Evolutionary conservation across 2,797 vertebrate genomes (phyloP).

Genomic region (Chloroceryle amazona): DNA sequence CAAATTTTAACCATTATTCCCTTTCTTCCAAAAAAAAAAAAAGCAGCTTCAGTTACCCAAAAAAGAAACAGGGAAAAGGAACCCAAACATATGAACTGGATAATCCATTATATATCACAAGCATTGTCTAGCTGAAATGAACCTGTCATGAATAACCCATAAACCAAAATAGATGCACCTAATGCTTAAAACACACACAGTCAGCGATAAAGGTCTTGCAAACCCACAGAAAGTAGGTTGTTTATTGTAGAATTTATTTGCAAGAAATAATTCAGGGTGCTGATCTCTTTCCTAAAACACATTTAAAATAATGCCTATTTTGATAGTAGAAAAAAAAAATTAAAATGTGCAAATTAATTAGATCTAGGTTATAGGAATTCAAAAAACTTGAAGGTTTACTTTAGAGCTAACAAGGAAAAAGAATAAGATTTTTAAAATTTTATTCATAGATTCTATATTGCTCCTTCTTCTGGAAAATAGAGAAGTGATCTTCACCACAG

Average conservation of each 20-base stretch:
- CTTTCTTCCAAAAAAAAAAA: not conserved
- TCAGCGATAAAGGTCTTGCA: not conserved
- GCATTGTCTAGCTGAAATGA: not conserved
- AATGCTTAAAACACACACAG: not conserved
- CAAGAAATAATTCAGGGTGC: slow-evolving; percentile 16
- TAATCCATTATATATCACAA: slow-evolving; percentile 1
- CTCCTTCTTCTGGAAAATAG: not conserved
- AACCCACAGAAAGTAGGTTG: slow-evolving; percentile 6
- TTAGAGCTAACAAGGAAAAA: not conserved
- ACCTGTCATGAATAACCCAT: slow-evolving; percentile 28
- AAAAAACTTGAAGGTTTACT: not conserved
- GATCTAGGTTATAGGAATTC: not conserved
- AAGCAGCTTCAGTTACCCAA: not conserved
- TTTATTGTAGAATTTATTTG: slow-evolving; percentile 20
- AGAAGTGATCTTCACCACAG: not conserved
- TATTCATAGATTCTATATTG: not conserved
- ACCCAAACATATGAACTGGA: not conserved
- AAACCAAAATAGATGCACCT: slow-evolving; percentile 15
- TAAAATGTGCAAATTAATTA: not conserved
- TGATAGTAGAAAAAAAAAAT: not conserved
- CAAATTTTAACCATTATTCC: not conserved
- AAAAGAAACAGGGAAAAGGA: not conserved
- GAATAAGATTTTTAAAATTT: not conserved
- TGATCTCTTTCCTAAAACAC: not conserved
- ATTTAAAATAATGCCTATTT: not conserved